A percentile compares a stretch with the other conserved stretches of the same genome.
These are phyloP conservation scores for Hydroisotoma schaefferi DNA, from an alignment of 2,888 invertebrate species.

Conservation along the genomic window DNA sequence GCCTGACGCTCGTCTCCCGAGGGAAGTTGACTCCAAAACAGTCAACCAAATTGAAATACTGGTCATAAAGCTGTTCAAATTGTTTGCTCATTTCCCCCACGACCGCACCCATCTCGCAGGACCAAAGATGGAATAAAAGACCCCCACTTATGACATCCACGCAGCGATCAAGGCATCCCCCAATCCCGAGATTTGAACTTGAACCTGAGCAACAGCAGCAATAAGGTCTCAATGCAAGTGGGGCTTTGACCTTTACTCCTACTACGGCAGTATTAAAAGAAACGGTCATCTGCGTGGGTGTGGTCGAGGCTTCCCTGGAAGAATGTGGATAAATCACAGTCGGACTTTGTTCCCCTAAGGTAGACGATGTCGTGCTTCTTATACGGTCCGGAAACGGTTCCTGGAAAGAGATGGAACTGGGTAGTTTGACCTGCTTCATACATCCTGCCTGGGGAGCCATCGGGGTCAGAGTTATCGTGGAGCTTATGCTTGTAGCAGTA, in stretches of 20 bases:
- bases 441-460: too few relatives aligned
- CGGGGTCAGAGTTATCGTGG: too few relatives aligned
- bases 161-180: slow-evolving; percentile 4
- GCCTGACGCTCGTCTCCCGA: slow-evolving; percentile 33
- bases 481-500: too few relatives aligned
- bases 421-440: too few relatives aligned
- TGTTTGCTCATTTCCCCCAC: slow-evolving; percentile 24
- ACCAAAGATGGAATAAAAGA: slow-evolving; percentile 35
- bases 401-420: too few relatives aligned
- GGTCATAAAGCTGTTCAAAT: slow-evolving; percentile 28
- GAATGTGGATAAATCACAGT: too few relatives aligned
- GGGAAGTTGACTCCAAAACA: slow-evolving; percentile 37
- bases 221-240: too few relatives aligned
- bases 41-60: slow-evolving; percentile 17
- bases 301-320: too few relatives aligned
- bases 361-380: too few relatives aligned
- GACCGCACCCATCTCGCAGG: slow-evolving; percentile 20
- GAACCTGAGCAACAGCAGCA: background rate
- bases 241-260: too few relatives aligned
- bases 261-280: background rate
- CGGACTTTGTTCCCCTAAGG: background rate
- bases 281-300: too few relatives aligned
- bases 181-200: background rate
- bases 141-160: slow-evolving; percentile 20
- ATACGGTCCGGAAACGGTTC: too few relatives aligned